Evolutionary conservation across 2,113 vertebrate species (phyloP), one percentile per base, ranked within the genome.

Genomic region (Colistium nudipinnis): DNA sequence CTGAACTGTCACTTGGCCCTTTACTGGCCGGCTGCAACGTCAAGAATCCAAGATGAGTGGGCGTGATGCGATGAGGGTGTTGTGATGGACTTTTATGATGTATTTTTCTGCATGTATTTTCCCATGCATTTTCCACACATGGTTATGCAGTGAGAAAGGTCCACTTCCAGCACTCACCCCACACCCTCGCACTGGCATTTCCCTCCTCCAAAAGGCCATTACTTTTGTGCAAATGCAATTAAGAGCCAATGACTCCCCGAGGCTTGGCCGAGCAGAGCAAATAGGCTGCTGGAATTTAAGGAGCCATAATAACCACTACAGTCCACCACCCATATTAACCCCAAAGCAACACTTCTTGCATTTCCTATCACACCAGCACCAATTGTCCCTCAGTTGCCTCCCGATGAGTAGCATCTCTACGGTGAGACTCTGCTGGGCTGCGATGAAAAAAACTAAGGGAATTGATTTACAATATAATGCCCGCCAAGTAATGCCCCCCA

Each of bases 151-250:
- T 51, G 20, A 68, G 71, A 81, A 76, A 61, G 62, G 43, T 57
- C 60, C 4, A 28, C 61, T 78, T 84, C 51, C 33, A 66, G 49
- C 47, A 51, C 72, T 36, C 59, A 49, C 4, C 1, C 45, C 51
- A 20, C 41, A 24, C 53, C n/a, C 35, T 55, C 62, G 65, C 62
- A 49, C 70, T 71, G 72, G 65, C 49, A 49, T 73, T 84, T 80
- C 48, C 54, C 72, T 61, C 71, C 53, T 73, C 51, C 65, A 70
- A 74, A 85, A 88, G 64, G 67, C 85, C 81, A 83, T 91, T 89
- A 82, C 80, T 84, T 90, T 74, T 87, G 84, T 90, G 90, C 78
- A 91, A 92, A 89, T 89, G 86, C 89, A 90, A 89, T 93, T 91
- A 91, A 87, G 80, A 36, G 27, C 44, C 60, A 82, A 91, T 81